These are phyloP conservation scores for Chironomus striatipennis DNA, from an alignment of 1,140 invertebrate species.

Conservation along the genomic window DNA sequence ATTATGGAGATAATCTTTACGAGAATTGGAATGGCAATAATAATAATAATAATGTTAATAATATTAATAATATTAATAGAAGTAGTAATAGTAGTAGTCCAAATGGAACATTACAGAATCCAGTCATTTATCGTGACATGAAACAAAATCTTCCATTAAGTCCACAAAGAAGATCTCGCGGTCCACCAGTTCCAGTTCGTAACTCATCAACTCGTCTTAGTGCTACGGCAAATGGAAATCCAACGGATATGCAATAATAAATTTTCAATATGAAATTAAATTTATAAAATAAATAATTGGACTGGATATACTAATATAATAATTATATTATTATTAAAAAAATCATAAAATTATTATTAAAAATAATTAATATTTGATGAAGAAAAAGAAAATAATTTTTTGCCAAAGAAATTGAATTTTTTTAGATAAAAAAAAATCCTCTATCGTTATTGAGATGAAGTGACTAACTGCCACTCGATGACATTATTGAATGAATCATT, in stretches of 20 bases:
- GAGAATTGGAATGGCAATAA: slow-evolving; percentile 34
- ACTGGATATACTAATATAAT: not conserved
- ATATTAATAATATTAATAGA: not conserved
- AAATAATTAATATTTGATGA: not conserved
- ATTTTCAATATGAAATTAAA: not conserved
- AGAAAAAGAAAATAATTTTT: not conserved
- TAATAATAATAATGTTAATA: not conserved
- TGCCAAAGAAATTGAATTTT: slow-evolving; percentile 18
- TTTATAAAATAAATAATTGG: not conserved
- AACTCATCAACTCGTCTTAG: not conserved
- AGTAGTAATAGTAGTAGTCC: not conserved
- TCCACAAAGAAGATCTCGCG: not conserved
- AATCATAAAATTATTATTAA: not conserved
- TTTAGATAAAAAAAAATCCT: not conserved
- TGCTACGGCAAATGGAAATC: not conserved
- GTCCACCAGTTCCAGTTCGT: not conserved
- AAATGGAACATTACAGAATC: slow-evolving; percentile 27
- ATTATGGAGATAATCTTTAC: slow-evolving; percentile 54
- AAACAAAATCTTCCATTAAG: slow-evolving; percentile 1
- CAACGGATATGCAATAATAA: not conserved
- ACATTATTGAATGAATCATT: not conserved
- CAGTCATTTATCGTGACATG: not conserved
- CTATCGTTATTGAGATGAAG: not conserved
- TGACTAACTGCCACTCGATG: not conserved
- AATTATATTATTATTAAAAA: not conserved